Percentiles rank a stretch among this genome's conserved stretches.
Conservation (phyloP, 1,140 invertebrate genomes). For the Ceratina japonica region DNA sequence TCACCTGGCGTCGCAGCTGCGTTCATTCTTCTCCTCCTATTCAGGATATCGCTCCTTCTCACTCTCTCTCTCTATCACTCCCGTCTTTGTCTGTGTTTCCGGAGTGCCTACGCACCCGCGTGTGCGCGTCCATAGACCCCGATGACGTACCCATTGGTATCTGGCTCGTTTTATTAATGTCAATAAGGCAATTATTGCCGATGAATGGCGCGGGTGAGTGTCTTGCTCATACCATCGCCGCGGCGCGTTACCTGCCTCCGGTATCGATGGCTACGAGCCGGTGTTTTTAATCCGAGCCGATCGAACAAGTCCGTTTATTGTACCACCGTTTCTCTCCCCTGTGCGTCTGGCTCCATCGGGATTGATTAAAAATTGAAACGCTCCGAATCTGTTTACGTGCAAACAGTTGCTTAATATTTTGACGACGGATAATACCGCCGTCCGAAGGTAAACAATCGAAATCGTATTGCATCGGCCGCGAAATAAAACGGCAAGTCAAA, state of each 20-base stretch:
- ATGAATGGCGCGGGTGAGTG: conserved; percentile 64
- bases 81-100: neutral
- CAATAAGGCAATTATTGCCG: conserved; percentile 76
- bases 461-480: neutral
- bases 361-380: neutral
- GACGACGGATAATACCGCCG: conserved; percentile 8
- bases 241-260: conserved; percentile 62
- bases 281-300: conserved; percentile 44
- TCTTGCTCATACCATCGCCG: conserved; percentile 65
- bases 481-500: neutral
- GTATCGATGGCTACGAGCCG: conserved; percentile 59
- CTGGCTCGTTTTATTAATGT: conserved; percentile 76
- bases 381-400: neutral
- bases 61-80: too few relatives aligned
- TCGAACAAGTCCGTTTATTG: conserved; percentile 16
- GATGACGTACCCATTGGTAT: conserved; percentile 59
- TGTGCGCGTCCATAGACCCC: conserved; percentile 45
- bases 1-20: conserved; percentile 14
- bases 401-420: conserved; percentile 24
- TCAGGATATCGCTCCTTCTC: neutral
- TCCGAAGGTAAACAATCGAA: neutral
- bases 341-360: neutral
- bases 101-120: conserved; percentile 22
- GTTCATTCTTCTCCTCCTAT: neutral
- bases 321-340: neutral